Conservation (phyloP, 92 coral and sea anemone genomes). For the Epizoanthus rinbou region DNA sequence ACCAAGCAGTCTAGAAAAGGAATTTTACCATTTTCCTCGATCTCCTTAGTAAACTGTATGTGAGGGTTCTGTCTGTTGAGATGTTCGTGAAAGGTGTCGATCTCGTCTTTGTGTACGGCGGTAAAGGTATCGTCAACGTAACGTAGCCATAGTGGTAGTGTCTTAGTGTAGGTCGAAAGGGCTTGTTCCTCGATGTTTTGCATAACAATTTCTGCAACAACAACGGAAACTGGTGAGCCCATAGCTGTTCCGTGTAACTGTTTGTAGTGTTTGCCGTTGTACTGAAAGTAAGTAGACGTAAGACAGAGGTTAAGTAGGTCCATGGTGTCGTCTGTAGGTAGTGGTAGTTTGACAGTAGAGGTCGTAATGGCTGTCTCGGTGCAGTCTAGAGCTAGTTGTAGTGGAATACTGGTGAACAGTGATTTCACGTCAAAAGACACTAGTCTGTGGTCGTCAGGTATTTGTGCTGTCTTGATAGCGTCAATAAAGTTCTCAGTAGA, state of each 20-base stretch:
- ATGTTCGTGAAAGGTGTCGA: slow-evolving; percentile 14
- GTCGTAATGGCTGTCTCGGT: slow-evolving; percentile 39
- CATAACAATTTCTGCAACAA: slow-evolving; percentile 19
- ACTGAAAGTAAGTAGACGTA: slow-evolving; percentile 40
- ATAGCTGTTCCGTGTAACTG: slow-evolving; percentile 49
- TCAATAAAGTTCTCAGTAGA: slow-evolving; percentile 53
- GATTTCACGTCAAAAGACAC: slow-evolving; percentile 45
- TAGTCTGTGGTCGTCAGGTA: slow-evolving; percentile 49
- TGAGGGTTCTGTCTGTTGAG: background rate
- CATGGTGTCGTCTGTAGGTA: slow-evolving; percentile 18
- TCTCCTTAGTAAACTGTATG: slow-evolving; percentile 10
- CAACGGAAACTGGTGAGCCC: slow-evolving; percentile 45
- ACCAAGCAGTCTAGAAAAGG: slow-evolving; percentile 24
- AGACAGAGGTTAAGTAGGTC: slow-evolving; percentile 35
- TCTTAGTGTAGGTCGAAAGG: background rate
- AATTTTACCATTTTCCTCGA: slow-evolving; percentile 9
- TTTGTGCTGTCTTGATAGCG: slow-evolving; percentile 48
- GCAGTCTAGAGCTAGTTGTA: slow-evolving; percentile 47
- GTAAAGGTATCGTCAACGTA: slow-evolving; percentile 19
- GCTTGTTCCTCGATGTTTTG: slow-evolving; percentile 6
- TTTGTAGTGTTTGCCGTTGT: slow-evolving; percentile 49
- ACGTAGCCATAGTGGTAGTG: slow-evolving; percentile 10
- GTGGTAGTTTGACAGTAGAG: too few relatives aligned
- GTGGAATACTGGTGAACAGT: slow-evolving; percentile 39
- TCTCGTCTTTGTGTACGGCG: slow-evolving; percentile 12